phyloP scores from a whole-genome alignment of 2,797 vertebrate species.

The Mormyrops attenuatus region DNA sequence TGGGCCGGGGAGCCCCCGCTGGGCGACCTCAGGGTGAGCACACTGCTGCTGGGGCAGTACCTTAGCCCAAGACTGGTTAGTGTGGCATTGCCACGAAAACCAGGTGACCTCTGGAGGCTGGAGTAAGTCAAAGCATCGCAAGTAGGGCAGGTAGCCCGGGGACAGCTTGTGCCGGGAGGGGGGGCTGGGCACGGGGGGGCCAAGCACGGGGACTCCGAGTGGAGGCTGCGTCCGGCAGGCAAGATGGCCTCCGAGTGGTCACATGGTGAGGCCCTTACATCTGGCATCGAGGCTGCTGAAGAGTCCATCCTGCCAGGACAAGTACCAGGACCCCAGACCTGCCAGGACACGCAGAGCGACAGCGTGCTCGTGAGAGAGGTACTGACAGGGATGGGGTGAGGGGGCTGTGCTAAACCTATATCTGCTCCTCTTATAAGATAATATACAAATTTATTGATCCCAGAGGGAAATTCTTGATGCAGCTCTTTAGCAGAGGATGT shows the following conservation, averaged over 20 bases:
- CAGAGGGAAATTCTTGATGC: background rate
- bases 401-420: background rate
- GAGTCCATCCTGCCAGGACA: conserved; percentile 38
- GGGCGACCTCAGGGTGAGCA: conserved; percentile 54
- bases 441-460: background rate
- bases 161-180: conserved; percentile 57
- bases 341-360: conserved; percentile 1
- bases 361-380: background rate
- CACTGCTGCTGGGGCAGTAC: conserved; percentile 60
- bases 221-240: conserved; percentile 61
- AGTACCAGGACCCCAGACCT: conserved; percentile 27
- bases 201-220: conserved; percentile 64
- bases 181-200: conserved; percentile 56
- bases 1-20: conserved; percentile 24
- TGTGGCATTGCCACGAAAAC: conserved; percentile 69
- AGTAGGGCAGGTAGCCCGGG: conserved; percentile 56
- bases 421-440: background rate
- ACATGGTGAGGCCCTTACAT: conserved; percentile 68
- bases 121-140: conserved; percentile 59
- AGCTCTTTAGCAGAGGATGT: background rate
- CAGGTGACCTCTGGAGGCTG: conserved; percentile 55
- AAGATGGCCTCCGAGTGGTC: conserved; percentile 62
- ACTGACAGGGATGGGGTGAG: background rate
- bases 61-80: conserved; percentile 69
- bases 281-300: conserved; percentile 54